Conservation (phyloP, 2,888 invertebrate species). For the Trichopoda pennipes region DNA sequence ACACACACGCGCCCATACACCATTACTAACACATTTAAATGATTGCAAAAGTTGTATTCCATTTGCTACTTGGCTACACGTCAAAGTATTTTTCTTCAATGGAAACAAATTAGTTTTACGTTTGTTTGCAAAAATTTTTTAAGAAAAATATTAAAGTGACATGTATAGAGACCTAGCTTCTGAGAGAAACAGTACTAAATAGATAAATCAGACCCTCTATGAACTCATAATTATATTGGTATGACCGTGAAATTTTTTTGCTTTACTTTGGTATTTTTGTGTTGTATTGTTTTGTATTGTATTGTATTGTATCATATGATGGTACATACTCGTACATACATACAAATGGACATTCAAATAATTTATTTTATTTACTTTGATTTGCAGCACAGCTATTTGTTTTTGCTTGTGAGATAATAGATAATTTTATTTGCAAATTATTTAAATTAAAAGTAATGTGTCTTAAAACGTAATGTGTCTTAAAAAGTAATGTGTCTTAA, state of each 20-base stretch:
- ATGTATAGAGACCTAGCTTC: background rate
- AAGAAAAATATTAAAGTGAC: conserved; percentile 27
- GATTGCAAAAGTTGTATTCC: conserved; percentile 8
- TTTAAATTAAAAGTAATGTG: conserved; percentile 50
- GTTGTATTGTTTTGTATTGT: too few species aligned
- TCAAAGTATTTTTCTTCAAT: conserved; percentile 53
- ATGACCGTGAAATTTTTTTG: conserved; percentile 55
- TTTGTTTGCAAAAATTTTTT: conserved; percentile 7
- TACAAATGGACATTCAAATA: conserved; percentile 22
- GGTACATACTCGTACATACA: background rate
- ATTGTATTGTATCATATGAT: conserved; percentile 5
- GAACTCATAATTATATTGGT: conserved; percentile 55
- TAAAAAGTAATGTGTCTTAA: conserved; percentile 19
- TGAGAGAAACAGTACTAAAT: conserved; percentile 27
- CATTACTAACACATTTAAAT: background rate
- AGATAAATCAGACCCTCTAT: conserved; percentile 53
- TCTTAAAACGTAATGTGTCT: background rate
- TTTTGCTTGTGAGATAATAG: conserved; percentile 9
- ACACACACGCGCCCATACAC: background rate
- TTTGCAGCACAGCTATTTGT: conserved; percentile 5
- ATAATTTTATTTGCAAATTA: conserved; percentile 57
- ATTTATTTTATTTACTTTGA: background rate
- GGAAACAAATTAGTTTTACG: conserved; percentile 43
- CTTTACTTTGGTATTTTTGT: background rate
- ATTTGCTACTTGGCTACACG: conserved; percentile 41